phyloP scores from a whole-genome alignment of 1,140 invertebrate genomes.

The Acromyrmex echinatior region DNA sequence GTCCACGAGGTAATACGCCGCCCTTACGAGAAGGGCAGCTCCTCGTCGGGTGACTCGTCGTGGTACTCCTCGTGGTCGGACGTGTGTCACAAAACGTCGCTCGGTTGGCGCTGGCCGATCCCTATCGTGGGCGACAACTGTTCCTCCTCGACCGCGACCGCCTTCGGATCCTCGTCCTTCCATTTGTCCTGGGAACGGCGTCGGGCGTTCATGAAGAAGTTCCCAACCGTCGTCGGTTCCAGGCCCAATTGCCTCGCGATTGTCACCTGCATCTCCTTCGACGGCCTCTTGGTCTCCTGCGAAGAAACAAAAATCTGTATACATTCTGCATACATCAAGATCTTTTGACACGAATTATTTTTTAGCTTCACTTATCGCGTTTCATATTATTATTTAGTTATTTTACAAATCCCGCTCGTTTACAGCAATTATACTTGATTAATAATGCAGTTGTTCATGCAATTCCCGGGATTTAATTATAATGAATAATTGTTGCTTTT shows the following conservation, averaged over 20 bases:
- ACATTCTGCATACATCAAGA: not conserved
- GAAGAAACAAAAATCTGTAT: conserved; percentile 71
- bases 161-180: conserved; percentile 95
- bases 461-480: conserved; percentile 1
- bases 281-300: conserved; percentile 99
- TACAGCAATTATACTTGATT: not conserved
- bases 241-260: conserved; percentile 99
- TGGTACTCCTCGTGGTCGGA: conserved; percentile 87
- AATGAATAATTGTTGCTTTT: not conserved
- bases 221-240: conserved; percentile 99
- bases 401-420: not conserved
- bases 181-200: conserved; percentile 99
- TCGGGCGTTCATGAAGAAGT: conserved; percentile 99
- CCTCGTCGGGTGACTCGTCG: conserved; percentile 86
- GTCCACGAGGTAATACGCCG: conserved; percentile 34
- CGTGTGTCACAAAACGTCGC: conserved; percentile 87
- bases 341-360: not conserved
- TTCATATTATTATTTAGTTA: too few species aligned
- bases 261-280: conserved; percentile 99
- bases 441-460: not conserved
- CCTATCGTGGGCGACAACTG: conserved; percentile 86
- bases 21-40: conserved; percentile 85
- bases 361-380: not conserved
- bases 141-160: conserved; percentile 84
- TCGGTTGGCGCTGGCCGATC: conserved; percentile 84